Base-by-base conservation (phyloP, 2,113 vertebrate species). In the Carassius auratus region DNA sequence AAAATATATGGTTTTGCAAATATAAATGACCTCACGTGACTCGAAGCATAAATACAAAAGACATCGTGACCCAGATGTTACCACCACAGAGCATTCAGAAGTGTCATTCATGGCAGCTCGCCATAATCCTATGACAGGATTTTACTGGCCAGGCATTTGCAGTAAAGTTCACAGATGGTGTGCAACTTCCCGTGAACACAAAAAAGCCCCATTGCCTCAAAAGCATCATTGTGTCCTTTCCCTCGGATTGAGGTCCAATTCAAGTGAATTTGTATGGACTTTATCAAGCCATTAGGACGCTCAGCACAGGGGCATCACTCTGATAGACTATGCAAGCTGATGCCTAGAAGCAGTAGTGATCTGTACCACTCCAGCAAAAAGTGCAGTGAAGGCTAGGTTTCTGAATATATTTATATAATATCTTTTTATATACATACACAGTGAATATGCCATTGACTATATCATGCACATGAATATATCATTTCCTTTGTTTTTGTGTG, bases 181-280 rank as follows among this genome's bases (percentile, higher is more conserved):
- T 59, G 57, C 19, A 61, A 61, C 21, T 9, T n/a, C 7, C 52
- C 52, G 15, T 55, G 52, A 55, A 19, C 52, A 55, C 52, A 61
- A 61, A 61, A 61, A 61, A n/a, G 21, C 57, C 8, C 55, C 57
- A 61, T 61, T 61, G n/a, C 21, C 19, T 4, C 26, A 30, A 66
- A 66, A 66, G 23, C 9, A 23, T 1, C 10, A 30, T 30, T 30
- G 26, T 14, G 62, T 66, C 23, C 26, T 66, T n/a, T 66, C 12
- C 62, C 1, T 15, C 30, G 30, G 62, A 66, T 13, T 12, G 26
- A 66, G 62, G 62, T 30, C 23, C 62, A 23, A 5, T 66, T 66
- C 62, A 66, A 66, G 62, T 66, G 23, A 26, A 66, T 66, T 66
- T 26, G 62, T 66, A 30, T 66, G 62, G 62, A 66, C 62, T 14